phyloP scores from a whole-genome alignment of 2,797 vertebrate genomes.

The Pyrocephalus nanus region DNA sequence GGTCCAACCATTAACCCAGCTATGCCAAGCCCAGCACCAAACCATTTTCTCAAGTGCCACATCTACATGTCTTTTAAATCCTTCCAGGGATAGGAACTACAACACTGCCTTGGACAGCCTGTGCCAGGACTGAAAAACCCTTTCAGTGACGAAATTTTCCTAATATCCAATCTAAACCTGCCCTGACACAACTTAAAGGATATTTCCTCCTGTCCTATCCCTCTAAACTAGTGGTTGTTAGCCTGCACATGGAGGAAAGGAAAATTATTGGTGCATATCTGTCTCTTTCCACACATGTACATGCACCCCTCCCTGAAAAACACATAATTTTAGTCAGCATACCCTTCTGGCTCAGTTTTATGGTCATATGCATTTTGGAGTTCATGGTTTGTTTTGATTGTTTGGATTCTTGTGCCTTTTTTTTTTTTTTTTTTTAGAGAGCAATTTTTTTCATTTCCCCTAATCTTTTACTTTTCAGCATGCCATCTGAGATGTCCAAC shows the following conservation, averaged over 20 bases:
- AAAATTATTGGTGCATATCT: not conserved
- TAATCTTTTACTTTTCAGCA: not conserved
- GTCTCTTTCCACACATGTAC: not conserved
- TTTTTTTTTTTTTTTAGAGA: not conserved
- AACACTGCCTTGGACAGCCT: too few species aligned
- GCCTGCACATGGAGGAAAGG: not conserved
- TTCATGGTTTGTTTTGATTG: accelerated
- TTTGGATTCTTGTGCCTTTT: accelerated
- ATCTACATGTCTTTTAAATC: not conserved
- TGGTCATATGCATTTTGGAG: not conserved
- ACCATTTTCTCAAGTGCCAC: accelerated
- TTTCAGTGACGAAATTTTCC: not conserved
- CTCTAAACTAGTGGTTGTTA: not conserved
- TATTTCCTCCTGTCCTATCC: not conserved
- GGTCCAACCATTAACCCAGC: not conserved
- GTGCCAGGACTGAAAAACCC: not conserved
- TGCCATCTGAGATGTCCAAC: not conserved
- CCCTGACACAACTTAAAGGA: not conserved
- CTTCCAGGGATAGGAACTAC: too few species aligned
- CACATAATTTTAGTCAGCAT: not conserved
- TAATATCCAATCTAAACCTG: not conserved
- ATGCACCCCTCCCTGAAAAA: not conserved
- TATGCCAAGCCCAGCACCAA: not conserved
- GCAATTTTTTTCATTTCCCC: not conserved
- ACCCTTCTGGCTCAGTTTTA: not conserved